These are phyloP conservation scores for Diorhabda sublineata DNA, from an alignment of 1,140 invertebrate species.

Conservation along the genomic window DNA sequence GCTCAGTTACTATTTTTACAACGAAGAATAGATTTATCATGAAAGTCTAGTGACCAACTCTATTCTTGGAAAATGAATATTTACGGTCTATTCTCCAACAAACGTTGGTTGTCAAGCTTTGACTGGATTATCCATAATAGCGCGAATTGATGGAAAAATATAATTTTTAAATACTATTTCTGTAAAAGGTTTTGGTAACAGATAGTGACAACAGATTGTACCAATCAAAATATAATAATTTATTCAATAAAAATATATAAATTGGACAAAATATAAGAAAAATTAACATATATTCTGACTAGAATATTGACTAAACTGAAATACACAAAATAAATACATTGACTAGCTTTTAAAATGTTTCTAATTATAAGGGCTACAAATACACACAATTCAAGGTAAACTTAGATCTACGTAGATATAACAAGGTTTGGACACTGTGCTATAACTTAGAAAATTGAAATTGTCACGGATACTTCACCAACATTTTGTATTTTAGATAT, in stretches of 20 bases:
- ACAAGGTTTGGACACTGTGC: constrained; percentile 23
- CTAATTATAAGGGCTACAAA: constrained; percentile 20
- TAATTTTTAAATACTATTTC: too few species aligned
- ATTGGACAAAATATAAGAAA: constrained; percentile 19
- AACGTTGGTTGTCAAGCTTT: too few species aligned
- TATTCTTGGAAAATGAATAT: too few species aligned
- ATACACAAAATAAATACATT: constrained; percentile 21
- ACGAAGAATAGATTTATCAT: too few species aligned
- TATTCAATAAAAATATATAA: constrained; percentile 25
- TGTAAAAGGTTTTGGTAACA: not conserved
- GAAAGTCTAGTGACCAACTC: too few species aligned
- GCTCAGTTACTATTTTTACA: too few species aligned
- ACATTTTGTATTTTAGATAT: too few species aligned
- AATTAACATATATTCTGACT: constrained; percentile 21
- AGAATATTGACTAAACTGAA: constrained; percentile 23
- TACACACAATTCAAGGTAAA: constrained; percentile 24
- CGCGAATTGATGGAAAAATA: too few species aligned
- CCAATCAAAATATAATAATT: constrained; percentile 20
- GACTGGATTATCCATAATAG: too few species aligned
- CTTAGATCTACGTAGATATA: constrained; percentile 23
- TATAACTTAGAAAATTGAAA: constrained; percentile 16
- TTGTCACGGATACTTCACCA: constrained; percentile 10
- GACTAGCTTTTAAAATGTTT: constrained; percentile 21
- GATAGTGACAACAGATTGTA: not conserved
- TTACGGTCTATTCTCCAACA: too few species aligned